These are phyloP conservation scores for Theristicus caerulescens DNA, from an alignment of 2,113 vertebrate species.

Conservation along the genomic window DNA sequence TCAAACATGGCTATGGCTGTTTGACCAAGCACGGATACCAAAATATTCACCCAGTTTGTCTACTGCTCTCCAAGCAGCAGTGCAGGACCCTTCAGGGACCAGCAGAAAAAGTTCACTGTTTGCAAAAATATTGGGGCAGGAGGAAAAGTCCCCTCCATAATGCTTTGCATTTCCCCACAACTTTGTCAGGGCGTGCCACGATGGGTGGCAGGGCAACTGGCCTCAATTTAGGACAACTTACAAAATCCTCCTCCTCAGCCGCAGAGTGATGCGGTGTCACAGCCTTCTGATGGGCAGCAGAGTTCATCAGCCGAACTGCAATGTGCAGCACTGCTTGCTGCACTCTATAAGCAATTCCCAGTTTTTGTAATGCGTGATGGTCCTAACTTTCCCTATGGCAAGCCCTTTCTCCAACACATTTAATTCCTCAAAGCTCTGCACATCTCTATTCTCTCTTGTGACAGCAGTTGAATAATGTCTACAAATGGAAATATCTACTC, in stretches of 20 bases:
- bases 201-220: background rate
- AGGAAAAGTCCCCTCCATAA: background rate
- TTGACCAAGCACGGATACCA: background rate
- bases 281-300: background rate
- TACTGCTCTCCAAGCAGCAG: background rate
- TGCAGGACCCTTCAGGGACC: background rate
- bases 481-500: slow-evolving; percentile 32
- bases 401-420: background rate
- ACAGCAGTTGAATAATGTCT: slow-evolving; percentile 30
- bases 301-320: background rate
- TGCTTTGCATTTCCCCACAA: background rate
- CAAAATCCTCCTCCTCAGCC: background rate
- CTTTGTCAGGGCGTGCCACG: background rate
- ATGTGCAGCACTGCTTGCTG: background rate
- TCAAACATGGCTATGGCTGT: background rate
- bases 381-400: background rate
- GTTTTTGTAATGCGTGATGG: background rate
- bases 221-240: background rate
- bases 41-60: background rate
- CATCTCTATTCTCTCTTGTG: slow-evolving; percentile 32
- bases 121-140: background rate
- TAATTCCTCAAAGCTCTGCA: slow-evolving; percentile 10
- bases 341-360: background rate
- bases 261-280: rapidly evolving
- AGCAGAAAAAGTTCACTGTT: background rate